These are phyloP conservation scores for Conomelus anceps DNA, from an alignment of 2,888 invertebrate genomes.

Conservation along the genomic window DNA sequence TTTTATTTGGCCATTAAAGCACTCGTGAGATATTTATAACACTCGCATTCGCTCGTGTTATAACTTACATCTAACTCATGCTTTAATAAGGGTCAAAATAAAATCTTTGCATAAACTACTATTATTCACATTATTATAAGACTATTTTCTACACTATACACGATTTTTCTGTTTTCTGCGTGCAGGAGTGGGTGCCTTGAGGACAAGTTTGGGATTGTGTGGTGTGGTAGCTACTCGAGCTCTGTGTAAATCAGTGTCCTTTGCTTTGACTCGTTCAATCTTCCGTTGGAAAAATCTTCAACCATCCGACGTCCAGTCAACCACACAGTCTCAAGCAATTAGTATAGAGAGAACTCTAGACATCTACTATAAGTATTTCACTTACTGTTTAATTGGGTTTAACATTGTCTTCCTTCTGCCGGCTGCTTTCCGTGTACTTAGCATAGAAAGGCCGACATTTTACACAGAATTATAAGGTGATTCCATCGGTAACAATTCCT, in stretches of 20 bases:
- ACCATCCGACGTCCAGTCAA: not conserved
- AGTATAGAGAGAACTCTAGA: constrained; percentile 50
- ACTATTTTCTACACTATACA: too few relatives aligned
- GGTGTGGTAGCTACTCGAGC: constrained; percentile 63
- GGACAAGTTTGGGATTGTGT: constrained; percentile 69
- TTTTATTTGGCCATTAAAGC: too few relatives aligned
- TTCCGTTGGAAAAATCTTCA: constrained; percentile 59
- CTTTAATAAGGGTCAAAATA: too few relatives aligned
- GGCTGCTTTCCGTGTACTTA: constrained; percentile 64
- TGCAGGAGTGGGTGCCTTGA: constrained; percentile 45
- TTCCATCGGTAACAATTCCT: too few relatives aligned
- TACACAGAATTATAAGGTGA: constrained; percentile 68
- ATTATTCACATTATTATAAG: too few relatives aligned
- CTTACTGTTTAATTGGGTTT: constrained; percentile 72
- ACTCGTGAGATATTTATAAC: too few relatives aligned
- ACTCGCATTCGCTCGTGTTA: too few relatives aligned
- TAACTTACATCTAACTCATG: too few relatives aligned
- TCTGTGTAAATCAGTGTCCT: constrained; percentile 60
- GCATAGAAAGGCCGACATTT: constrained; percentile 74
- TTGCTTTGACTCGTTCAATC: constrained; percentile 62
- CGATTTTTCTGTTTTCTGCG: not conserved
- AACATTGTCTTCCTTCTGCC: constrained; percentile 72
- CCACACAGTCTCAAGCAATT: not conserved
- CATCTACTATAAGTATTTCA: constrained; percentile 74
- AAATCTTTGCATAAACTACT: too few relatives aligned